These are phyloP conservation scores for Drosophila mimica DNA, from an alignment of 2,888 invertebrate genomes.

Conservation along the genomic window DNA sequence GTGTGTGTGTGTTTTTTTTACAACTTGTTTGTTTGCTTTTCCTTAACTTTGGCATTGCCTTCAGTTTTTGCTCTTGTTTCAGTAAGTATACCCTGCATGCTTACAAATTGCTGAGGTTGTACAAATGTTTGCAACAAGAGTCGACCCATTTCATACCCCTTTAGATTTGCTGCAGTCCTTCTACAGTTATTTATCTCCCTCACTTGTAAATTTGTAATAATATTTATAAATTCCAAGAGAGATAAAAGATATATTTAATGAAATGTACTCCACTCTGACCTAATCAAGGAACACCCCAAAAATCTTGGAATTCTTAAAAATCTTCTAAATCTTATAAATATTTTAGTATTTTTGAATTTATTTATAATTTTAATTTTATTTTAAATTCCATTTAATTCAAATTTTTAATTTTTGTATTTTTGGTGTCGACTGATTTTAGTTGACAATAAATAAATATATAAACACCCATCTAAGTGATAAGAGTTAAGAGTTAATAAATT, in stretches of 20 bases:
- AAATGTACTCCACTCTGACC: background rate
- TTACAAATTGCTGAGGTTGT: constrained; percentile 2
- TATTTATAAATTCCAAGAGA: background rate
- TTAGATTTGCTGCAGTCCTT: background rate
- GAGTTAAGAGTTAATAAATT: background rate
- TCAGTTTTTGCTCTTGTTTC: constrained; percentile 25
- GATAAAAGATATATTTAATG: accelerated
- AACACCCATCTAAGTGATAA: background rate
- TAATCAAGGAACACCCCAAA: background rate
- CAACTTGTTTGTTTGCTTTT: constrained; percentile 51
- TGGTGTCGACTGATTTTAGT: too few relatives aligned
- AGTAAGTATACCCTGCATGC: constrained; percentile 39
- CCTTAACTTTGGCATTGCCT: constrained; percentile 24
- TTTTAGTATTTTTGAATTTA: too few relatives aligned
- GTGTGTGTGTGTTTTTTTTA: constrained; percentile 26
- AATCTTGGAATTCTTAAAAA: too few relatives aligned
- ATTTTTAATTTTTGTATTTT: too few relatives aligned
- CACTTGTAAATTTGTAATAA: too few relatives aligned
- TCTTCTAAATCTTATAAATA: too few relatives aligned
- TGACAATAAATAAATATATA: too few relatives aligned
- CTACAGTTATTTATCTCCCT: too few relatives aligned
- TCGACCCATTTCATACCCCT: background rate
- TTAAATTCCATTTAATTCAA: too few relatives aligned
- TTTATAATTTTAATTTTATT: too few relatives aligned
- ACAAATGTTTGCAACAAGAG: background rate